Conservation (phyloP, 2,113 vertebrate species). For the Perca fluviatilis region DNA sequence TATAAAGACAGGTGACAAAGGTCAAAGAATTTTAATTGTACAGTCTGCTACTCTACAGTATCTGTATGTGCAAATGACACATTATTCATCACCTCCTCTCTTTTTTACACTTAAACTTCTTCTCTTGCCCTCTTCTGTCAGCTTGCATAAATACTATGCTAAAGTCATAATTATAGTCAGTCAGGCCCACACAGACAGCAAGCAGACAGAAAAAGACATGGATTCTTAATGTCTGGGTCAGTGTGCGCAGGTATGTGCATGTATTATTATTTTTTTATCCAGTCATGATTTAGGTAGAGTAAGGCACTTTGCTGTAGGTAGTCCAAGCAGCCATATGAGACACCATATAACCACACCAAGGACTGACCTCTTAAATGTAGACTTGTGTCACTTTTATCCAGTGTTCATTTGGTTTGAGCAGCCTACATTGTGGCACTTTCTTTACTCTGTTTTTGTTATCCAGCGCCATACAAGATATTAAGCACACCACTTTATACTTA, state of each 20-base stretch:
- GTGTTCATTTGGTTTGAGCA: not conserved
- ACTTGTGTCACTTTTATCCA: too few species aligned
- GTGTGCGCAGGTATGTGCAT: not conserved
- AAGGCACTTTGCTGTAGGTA: not conserved
- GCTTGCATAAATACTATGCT: constrained; percentile 13
- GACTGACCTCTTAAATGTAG: too few species aligned
- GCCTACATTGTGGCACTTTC: not conserved
- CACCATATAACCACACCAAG: too few species aligned
- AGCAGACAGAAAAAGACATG: not conserved
- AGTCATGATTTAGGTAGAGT: not conserved
- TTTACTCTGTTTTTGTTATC: not conserved
- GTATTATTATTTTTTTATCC: not conserved
- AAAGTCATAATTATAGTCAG: constrained; percentile 19
- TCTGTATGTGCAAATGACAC: constrained; percentile 32
- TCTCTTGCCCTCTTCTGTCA: constrained; percentile 24
- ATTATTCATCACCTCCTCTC: constrained; percentile 31
- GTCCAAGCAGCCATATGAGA: not conserved
- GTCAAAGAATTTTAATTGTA: constrained; percentile 26
- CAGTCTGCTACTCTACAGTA: constrained; percentile 28
- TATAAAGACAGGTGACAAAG: constrained; percentile 24
- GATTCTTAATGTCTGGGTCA: constrained; percentile 1
- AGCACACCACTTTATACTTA: not conserved
- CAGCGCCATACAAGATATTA: not conserved
- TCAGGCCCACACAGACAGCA: constrained; percentile 21
- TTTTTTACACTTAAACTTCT: constrained; percentile 22